These are phyloP conservation scores for Toxostoma redivivum DNA, from an alignment of 2,113 vertebrate species.

Conservation along the genomic window DNA sequence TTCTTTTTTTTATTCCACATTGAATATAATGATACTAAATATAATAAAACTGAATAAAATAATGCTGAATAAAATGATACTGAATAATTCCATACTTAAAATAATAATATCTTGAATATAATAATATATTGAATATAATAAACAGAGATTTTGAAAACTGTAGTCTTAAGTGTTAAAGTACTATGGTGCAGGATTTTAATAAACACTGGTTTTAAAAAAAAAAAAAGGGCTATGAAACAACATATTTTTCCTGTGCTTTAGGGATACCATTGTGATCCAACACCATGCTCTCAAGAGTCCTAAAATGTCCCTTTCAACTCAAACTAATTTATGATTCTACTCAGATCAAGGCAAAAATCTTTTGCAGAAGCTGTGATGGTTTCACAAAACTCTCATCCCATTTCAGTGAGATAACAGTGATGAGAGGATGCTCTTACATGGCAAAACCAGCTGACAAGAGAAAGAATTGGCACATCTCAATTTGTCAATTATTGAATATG, in stretches of 20 bases:
- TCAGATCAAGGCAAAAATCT: neutral
- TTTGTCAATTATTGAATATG: neutral
- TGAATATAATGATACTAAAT: neutral
- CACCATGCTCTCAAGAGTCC: neutral
- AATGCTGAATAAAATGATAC: too few relatives aligned
- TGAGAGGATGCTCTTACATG: accelerated
- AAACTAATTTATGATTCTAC: neutral
- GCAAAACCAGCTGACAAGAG: neutral
- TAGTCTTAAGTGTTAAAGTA: neutral
- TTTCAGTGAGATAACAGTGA: neutral
- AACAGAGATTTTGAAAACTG: neutral
- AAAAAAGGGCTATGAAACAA: neutral
- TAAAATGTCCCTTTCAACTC: neutral
- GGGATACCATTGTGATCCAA: neutral
- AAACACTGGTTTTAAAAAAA: neutral
- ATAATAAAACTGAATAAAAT: neutral
- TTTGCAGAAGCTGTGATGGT: neutral
- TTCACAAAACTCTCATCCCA: neutral
- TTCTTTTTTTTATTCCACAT: neutral
- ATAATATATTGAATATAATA: neutral
- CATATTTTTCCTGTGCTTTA: neutral
- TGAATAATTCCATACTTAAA: neutral
- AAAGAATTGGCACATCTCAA: neutral
- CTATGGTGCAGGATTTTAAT: neutral
- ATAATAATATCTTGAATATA: neutral